Evolutionary conservation across 2,113 vertebrate species (phyloP).

Genomic region (Syngnathus scovelli): DNA sequence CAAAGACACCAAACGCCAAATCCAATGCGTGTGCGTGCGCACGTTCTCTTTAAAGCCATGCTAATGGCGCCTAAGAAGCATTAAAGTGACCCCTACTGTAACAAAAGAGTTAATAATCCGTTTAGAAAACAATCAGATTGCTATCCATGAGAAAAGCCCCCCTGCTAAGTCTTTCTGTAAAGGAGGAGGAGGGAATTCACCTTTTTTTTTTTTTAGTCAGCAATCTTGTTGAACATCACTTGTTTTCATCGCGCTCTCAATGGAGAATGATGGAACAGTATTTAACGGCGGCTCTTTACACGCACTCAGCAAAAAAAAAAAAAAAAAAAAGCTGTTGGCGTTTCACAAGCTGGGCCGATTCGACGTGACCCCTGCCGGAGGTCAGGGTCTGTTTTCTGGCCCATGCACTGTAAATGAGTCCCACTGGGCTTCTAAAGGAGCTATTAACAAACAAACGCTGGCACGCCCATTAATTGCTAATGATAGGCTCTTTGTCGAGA

Average conservation of each 20-base stretch:
- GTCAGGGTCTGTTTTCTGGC: constrained; percentile 62
- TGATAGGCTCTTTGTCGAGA: constrained; percentile 59
- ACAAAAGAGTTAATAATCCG: constrained; percentile 82
- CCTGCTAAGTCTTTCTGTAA: constrained; percentile 71
- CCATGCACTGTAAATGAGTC: constrained; percentile 65
- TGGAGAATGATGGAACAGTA: constrained; percentile 65
- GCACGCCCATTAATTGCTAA: constrained; percentile 70
- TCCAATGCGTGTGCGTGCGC: constrained; percentile 49
- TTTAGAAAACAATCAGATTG: constrained; percentile 76
- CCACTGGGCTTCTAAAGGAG: constrained; percentile 63
- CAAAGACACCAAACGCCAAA: constrained; percentile 68
- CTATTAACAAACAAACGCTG: constrained; percentile 70
- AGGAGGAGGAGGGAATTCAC: constrained; percentile 67
- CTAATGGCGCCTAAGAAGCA: constrained; percentile 74
- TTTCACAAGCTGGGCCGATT: constrained; percentile 27
- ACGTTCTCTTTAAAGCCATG: constrained; percentile 72
- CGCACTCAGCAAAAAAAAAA: constrained; percentile 37
- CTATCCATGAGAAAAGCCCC: constrained; percentile 63
- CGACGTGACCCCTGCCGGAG: constrained; percentile 50
- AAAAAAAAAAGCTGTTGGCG: constrained; percentile 6
- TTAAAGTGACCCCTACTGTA: constrained; percentile 77
- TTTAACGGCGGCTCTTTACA: constrained; percentile 50
- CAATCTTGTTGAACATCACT: constrained; percentile 72
- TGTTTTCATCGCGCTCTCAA: constrained; percentile 61
- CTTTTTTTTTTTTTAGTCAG: constrained; percentile 62